Evolutionary conservation across 2,888 invertebrate species (phyloP).

Genomic region (Aethes cnicana): DNA sequence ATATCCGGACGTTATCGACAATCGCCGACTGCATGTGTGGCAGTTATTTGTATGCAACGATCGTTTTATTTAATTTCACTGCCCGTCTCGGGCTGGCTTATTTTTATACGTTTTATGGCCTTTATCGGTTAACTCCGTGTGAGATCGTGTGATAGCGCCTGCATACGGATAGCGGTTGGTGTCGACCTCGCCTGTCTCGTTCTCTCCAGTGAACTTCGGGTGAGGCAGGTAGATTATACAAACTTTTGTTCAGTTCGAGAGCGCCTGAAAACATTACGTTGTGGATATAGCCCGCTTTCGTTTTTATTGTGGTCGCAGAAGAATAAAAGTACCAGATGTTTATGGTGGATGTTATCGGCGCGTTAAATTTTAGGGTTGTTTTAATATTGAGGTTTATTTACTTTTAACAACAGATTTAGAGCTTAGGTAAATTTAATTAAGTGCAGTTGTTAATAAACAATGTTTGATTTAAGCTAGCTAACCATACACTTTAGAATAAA

Average conservation of each 20-base stretch:
- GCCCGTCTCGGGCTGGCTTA: constrained; percentile 23
- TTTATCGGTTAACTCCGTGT: constrained; percentile 30
- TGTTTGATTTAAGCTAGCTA: too few species aligned
- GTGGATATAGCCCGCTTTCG: constrained; percentile 13
- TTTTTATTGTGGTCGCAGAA: constrained; percentile 29
- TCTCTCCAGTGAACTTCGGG: background rate
- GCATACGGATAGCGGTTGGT: background rate
- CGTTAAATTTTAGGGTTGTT: constrained; percentile 23
- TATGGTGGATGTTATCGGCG: constrained; percentile 18
- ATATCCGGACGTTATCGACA: constrained; percentile 5
- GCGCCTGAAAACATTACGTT: constrained; percentile 5
- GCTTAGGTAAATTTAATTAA: constrained; percentile 9
- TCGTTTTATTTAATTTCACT: constrained; percentile 28
- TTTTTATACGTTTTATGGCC: constrained; percentile 29
- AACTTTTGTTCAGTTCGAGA: background rate
- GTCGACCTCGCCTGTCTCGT: background rate
- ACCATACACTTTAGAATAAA: too few species aligned
- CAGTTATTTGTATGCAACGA: constrained; percentile 27
- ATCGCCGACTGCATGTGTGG: constrained; percentile 22
- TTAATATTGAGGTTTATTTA: constrained; percentile 23
- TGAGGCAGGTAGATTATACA: constrained; percentile 8
- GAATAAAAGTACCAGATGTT: constrained; percentile 31
- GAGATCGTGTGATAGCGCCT: constrained; percentile 28
- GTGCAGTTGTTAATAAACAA: background rate
- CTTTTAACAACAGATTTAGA: constrained; percentile 14